phyloP scores from a whole-genome alignment of 2,888 invertebrate genomes.

The Tetrapedia diversipes region DNA sequence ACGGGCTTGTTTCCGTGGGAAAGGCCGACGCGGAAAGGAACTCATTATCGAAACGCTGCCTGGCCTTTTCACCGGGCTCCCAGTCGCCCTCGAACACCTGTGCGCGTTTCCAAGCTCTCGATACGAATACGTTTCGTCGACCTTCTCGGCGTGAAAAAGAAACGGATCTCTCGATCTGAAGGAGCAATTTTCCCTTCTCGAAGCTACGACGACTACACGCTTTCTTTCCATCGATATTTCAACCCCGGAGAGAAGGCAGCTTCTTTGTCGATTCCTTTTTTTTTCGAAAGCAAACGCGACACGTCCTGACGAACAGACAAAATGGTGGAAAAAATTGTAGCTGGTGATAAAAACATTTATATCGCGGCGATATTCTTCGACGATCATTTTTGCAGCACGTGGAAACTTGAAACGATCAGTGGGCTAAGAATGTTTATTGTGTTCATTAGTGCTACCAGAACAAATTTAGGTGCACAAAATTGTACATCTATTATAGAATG shows the following conservation, averaged over 20 bases:
- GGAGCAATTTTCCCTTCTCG: slow-evolving; percentile 23
- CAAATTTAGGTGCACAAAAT: too few relatives aligned
- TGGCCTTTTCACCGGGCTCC: background rate
- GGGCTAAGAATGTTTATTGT: too few relatives aligned
- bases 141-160: background rate
- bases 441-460: too few relatives aligned
- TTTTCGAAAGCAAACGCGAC: background rate
- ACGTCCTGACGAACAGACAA: background rate
- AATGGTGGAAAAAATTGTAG: background rate
- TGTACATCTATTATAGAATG: too few relatives aligned
- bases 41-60: slow-evolving; percentile 22
- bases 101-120: background rate
- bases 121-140: slow-evolving; percentile 6
- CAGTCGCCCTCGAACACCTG: background rate
- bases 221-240: background rate
- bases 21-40: background rate
- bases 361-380: too few relatives aligned
- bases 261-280: background rate
- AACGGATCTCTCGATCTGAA: slow-evolving; percentile 30
- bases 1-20: background rate
- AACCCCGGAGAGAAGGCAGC: background rate
- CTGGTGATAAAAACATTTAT: background rate
- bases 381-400: too few relatives aligned
- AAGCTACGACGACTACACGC: background rate
- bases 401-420: too few relatives aligned